A percentile compares a stretch with the other conserved stretches of the same genome.
Evolutionary conservation across 1,140 invertebrate species (phyloP).

Genomic region (Parapsyche elsis): DNA sequence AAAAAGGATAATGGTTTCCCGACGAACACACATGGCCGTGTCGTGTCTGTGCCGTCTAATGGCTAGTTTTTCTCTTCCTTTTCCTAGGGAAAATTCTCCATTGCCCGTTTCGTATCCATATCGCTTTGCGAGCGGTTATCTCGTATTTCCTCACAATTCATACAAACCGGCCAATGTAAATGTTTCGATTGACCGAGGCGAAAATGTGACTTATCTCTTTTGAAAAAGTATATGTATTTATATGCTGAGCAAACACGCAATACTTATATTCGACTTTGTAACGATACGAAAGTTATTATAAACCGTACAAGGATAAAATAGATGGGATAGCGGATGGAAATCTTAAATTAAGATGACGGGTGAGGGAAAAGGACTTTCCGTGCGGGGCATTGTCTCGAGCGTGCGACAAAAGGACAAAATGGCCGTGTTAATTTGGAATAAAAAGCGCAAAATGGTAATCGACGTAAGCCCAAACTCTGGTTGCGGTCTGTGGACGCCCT

Average conservation of each 20-base stretch:
- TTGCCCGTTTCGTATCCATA: not conserved
- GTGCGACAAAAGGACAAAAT: not conserved
- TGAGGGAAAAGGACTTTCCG: too few species aligned
- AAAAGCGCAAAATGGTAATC: conserved; percentile 27
- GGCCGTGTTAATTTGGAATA: conserved; percentile 24
- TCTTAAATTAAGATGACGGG: too few species aligned
- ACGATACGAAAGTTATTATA: too few species aligned
- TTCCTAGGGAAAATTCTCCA: not conserved
- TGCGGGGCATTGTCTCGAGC: too few species aligned
- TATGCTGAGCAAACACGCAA: too few species aligned
- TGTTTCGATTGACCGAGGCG: conserved; percentile 5
- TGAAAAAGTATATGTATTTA: too few species aligned
- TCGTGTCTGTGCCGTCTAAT: conserved; percentile 9
- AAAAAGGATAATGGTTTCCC: conserved; percentile 35
- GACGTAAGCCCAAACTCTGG: not conserved
- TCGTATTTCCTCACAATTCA: conserved; percentile 12
- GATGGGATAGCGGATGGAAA: too few species aligned
- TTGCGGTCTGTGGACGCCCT: not conserved
- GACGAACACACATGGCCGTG: not conserved
- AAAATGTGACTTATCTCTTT: not conserved
- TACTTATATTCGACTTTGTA: too few species aligned
- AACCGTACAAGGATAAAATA: too few species aligned
- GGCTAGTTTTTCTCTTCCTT: conserved; percentile 15
- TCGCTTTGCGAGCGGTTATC: not conserved
- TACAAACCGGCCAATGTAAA: conserved; percentile 2